Evolutionary conservation across 2,113 vertebrate genomes (phyloP), one percentile per base, ranked within the genome.

Genomic region (Ctenodactylus gundi): DNA sequence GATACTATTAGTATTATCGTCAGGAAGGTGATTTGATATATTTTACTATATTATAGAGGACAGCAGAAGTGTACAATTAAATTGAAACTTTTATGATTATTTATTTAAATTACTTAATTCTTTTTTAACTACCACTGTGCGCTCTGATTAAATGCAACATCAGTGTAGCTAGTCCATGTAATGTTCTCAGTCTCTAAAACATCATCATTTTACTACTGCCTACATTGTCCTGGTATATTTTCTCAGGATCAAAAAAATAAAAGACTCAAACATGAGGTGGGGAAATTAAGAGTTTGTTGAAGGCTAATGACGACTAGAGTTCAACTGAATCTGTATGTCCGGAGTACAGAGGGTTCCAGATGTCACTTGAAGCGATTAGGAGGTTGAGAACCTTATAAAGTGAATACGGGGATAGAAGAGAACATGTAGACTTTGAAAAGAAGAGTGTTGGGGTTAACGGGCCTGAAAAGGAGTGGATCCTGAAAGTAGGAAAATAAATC

Each of bases 401-500:
- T 82, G 44, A 41, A 1, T 77, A 9, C 41, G 4, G 41, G 27
- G 21, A 53, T 4, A 77, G 62, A 76, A 53, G 6, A 77, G 62
- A 76, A 67, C 1, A 65, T 31, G 51, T 67, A 80, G 29, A 34
- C 20, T 44, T 23, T 53, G 8, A 85, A 76, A 75, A 89, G 72
- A 84, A 11, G 83, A 72, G 46, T 10, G 10, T 44, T 31, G 78
- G 25, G 20, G 57, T 6, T 88, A 88, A 88, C 80, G 51, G 7
- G 25, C 72, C 17, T 62, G 20, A 76, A 76, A 90, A 86, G 4
- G 10, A 83, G 34, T 76, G 77, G 13, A 15, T 29, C 39, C 31
- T 65, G 41, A n/a, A 83, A 78, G 41, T 78, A 51, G n/a, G 25
- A 83, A 49, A 88, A 78, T n/a, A 95, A 88, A 67, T 64, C 44